Base-by-base conservation (phyloP, 2,888 invertebrate species). In the Abscondita cerata region DNA sequence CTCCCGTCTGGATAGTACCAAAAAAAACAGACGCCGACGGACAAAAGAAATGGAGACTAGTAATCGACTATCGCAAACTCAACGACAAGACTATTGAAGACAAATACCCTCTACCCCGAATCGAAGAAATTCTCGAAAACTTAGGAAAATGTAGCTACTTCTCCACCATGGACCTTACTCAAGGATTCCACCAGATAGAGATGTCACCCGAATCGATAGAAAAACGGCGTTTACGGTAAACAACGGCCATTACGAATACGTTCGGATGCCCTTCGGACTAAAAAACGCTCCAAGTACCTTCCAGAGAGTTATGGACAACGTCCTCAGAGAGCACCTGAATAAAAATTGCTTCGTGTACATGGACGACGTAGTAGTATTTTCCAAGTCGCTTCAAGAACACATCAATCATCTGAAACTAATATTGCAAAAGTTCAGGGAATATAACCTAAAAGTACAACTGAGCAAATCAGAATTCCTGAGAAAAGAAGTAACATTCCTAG, bases 1-100 rank as follows among this genome's bases (percentile, higher is more conserved):
- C 60, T 34, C 74, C 75, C 3, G 11, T 75, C 1, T 72, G 72
- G 68, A 65, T 77, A 0, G 75, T 75, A 5, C 74, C 75, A 0
- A 78, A 78, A 59, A 78, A 77, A 63, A 12, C 51, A 12, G 71
- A 72, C 54, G 67, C 68, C 1, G 68, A 1, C 73, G 74, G n/a
- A 65, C n/a, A 73, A 52, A 58, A n/a, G n/a, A n/a, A n/a, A n/a
- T n/a, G n/a, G n/a, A n/a, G n/a, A 20, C 59, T 79, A 15, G 79
- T 80, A 5, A 73, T 78, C 1, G 78, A 80, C 60, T 80, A 76
- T 59, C 54, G 76, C 31, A 74, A 76, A 64, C 47, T 80, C 48
- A 81, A 81, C 59, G 71, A 78, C 8, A 70, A 71, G 20, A 79
- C 79, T 0, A 68, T 77, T 0, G 73, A 70, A 1, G 76, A 79